phyloP scores from a whole-genome alignment of 2,113 vertebrate genomes.

The Channa argus region DNA sequence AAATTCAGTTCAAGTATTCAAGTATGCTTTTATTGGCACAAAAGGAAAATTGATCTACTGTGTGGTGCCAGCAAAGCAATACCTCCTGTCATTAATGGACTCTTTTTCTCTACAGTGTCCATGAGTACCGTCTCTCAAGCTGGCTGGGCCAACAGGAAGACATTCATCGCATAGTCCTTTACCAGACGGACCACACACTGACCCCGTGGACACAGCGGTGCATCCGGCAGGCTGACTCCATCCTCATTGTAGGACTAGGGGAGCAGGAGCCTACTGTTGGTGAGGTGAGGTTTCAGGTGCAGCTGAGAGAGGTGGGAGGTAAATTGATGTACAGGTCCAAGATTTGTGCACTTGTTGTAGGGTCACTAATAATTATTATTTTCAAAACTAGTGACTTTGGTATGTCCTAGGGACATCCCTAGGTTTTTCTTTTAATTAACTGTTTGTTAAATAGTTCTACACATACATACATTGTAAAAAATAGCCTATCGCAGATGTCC shows the following conservation, averaged over 20 bases:
- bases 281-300: constrained; percentile 82
- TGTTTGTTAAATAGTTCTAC: too few relatives aligned
- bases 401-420: too few relatives aligned
- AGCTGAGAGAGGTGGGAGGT: background rate
- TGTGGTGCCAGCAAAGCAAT: constrained; percentile 21
- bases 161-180: constrained; percentile 94
- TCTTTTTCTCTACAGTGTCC: constrained; percentile 82
- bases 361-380: background rate
- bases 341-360: background rate
- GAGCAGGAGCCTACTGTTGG: constrained; percentile 93
- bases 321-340: background rate
- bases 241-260: constrained; percentile 94
- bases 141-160: constrained; percentile 98
- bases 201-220: constrained; percentile 97
- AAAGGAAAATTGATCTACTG: constrained; percentile 18
- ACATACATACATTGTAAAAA: too few relatives aligned
- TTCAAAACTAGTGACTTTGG: too few relatives aligned
- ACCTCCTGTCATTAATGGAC: constrained; percentile 38
- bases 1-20: constrained; percentile 36
- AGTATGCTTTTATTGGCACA: constrained; percentile 21
- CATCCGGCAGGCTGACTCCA: constrained; percentile 94
- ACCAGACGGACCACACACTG: constrained; percentile 92
- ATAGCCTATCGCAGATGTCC: too few relatives aligned
- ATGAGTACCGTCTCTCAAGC: constrained; percentile 94
- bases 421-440: too few relatives aligned